Base-by-base conservation (phyloP, 2,113 vertebrate genomes). In the Syrmaticus mikado region DNA sequence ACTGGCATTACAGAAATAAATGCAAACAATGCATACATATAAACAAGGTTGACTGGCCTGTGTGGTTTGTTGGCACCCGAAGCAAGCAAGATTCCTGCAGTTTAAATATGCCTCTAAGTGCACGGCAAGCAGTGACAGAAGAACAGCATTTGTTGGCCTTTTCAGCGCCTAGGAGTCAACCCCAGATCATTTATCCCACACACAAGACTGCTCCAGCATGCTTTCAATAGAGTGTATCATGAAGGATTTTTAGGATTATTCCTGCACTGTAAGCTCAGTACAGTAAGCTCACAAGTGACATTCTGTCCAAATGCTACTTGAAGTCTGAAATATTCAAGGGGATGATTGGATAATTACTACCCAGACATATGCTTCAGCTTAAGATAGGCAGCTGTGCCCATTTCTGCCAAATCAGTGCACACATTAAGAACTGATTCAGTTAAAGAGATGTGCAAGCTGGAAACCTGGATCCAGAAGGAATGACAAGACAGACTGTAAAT, bases 341-440 rank as follows among this genome's bases (percentile, higher is more conserved):
- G 57, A 72, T 75, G 46, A 81, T 28, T 70, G 57, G 30, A 43
- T 60, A 89, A 88, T 92, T 92, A 90, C 25, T 92, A 86, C 45
- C 75, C 25, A 87, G 67, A 92, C 7, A 15, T n/a, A 76, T 50
- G 34, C 38, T 60, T 75, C 57, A 87, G 65, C 28, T 90, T 71
- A 64, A 22, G 38, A 86, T 84, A 83, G 25, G 28, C 61, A 89
- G 70, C 61, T 86, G 61, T 3, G 8, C 22, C 45, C 43, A 8
- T 87, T 92, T 75, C 70, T 89, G 52, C 34, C 52, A 60, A 72
- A 89, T 58, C 60, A 88, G 60, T 68, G 52, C 32, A 64, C 2
- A 45, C 61, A 78, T 64, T 88, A 91, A 65, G 87, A 73, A 36
- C 0, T 62, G 4, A 66, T 70, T 75, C 67, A 65, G 82, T 22